Evolutionary conservation across 2,797 vertebrate genomes (phyloP).

Genomic region (Trachops cirrhosus): DNA sequence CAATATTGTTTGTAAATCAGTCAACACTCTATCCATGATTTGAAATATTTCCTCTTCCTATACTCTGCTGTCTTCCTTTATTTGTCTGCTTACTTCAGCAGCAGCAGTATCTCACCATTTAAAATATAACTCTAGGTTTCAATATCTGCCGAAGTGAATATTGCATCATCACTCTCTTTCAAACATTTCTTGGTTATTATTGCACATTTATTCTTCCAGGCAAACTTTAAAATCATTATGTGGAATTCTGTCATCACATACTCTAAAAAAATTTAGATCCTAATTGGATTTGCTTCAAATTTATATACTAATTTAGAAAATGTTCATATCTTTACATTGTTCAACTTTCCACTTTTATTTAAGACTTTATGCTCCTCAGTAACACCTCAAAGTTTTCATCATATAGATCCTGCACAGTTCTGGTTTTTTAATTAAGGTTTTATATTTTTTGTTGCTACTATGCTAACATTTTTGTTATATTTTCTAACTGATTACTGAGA

Average conservation of each 20-base stretch:
- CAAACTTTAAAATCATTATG: not conserved
- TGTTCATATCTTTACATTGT: not conserved
- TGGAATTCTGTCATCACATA: not conserved
- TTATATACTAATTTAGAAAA: not conserved
- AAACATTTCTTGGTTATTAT: not conserved
- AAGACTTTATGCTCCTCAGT: not conserved
- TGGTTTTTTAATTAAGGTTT: not conserved
- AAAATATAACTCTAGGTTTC: not conserved
- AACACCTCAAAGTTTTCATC: not conserved
- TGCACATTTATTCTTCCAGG: not conserved
- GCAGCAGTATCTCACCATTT: not conserved
- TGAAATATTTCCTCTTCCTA: not conserved
- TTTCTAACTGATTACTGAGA: not conserved
- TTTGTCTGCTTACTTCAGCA: not conserved
- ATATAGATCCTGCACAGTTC: not conserved
- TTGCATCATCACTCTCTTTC: constrained; percentile 12
- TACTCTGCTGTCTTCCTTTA: not conserved
- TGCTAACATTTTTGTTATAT: not conserved
- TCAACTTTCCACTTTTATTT: not conserved
- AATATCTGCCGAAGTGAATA: not conserved
- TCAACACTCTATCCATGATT: not conserved
- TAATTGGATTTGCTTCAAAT: not conserved
- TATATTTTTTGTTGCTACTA: not conserved
- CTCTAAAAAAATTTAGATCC: not conserved
- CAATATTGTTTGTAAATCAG: not conserved